A percentile compares a stretch with the other conserved stretches of the same genome.
phyloP scores from a whole-genome alignment of 2,797 vertebrate species.

The Gadopsis bispinosus region DNA sequence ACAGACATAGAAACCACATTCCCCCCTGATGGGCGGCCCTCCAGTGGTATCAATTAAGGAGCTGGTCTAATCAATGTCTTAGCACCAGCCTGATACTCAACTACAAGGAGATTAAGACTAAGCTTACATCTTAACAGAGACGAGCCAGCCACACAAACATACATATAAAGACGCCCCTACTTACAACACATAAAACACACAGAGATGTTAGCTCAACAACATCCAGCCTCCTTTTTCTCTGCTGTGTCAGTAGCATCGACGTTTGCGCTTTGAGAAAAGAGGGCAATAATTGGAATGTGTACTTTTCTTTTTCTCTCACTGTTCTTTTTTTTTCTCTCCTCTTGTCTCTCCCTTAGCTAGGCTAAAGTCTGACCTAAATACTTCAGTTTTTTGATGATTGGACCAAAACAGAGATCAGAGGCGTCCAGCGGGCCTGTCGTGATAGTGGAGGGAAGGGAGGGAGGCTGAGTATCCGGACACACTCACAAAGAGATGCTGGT shows the following conservation, averaged over 20 bases:
- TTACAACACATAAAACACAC: slow-evolving; percentile 44
- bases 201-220: slow-evolving; percentile 55
- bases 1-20: slow-evolving; percentile 46
- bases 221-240: slow-evolving; percentile 44
- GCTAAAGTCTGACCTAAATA: slow-evolving; percentile 80
- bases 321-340: slow-evolving; percentile 54
- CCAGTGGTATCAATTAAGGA: slow-evolving; percentile 83
- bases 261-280: slow-evolving; percentile 58
- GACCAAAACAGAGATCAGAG: slow-evolving; percentile 78
- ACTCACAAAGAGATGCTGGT: slow-evolving; percentile 51
- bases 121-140: slow-evolving; percentile 74
- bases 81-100: slow-evolving; percentile 71
- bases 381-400: slow-evolving; percentile 75
- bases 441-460: slow-evolving; percentile 40
- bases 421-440: slow-evolving; percentile 56
- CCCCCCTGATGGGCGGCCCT: slow-evolving; percentile 63
- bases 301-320: slow-evolving; percentile 58
- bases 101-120: slow-evolving; percentile 80
- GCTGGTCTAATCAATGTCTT: slow-evolving; percentile 81
- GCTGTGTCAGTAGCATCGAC: slow-evolving; percentile 45
- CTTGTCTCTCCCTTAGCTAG: slow-evolving; percentile 62
- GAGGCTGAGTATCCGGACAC: slow-evolving; percentile 44
- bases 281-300: slow-evolving; percentile 62
- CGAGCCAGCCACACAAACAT: slow-evolving; percentile 52
- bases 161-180: slow-evolving; percentile 53